phyloP scores from a whole-genome alignment of 2,113 vertebrate genomes.

The Petroica traversi region DNA sequence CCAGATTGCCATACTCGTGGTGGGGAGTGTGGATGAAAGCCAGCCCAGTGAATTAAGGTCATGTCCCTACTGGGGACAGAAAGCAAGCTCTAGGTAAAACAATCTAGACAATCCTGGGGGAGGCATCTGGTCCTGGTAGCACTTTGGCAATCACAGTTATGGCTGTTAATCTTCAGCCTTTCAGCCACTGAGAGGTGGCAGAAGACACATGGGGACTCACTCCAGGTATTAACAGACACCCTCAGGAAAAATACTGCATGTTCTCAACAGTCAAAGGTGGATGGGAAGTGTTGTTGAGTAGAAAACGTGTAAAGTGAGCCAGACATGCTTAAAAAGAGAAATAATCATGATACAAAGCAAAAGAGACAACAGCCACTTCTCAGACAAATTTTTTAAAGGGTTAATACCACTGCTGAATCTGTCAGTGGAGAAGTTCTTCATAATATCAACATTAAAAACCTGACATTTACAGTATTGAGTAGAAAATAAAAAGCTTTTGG shows the following conservation, averaged over 20 bases:
- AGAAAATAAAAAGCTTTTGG: constrained; percentile 3
- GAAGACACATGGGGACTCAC: background rate
- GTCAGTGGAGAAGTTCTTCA: background rate
- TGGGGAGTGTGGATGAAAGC: constrained; percentile 22
- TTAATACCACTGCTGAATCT: background rate
- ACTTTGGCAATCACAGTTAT: background rate
- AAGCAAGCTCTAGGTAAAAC: constrained; percentile 18
- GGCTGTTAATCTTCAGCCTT: background rate
- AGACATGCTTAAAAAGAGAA: background rate
- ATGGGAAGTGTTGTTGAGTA: background rate
- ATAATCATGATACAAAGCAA: background rate
- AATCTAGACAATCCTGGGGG: constrained; percentile 29
- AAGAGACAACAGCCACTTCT: background rate
- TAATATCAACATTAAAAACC: background rate
- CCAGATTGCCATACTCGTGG: constrained; percentile 25
- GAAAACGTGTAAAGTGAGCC: background rate
- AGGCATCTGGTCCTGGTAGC: constrained; percentile 47
- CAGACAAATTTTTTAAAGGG: background rate
- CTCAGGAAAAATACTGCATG: background rate
- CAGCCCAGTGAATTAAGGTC: constrained; percentile 65
- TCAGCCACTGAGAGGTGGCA: background rate
- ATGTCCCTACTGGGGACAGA: constrained; percentile 49
- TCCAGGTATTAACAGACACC: background rate
- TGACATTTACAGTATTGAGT: constrained; percentile 17
- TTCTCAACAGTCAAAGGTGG: background rate